Conservation (phyloP, 2,797 vertebrate species). For the Sebastes minor region DNA sequence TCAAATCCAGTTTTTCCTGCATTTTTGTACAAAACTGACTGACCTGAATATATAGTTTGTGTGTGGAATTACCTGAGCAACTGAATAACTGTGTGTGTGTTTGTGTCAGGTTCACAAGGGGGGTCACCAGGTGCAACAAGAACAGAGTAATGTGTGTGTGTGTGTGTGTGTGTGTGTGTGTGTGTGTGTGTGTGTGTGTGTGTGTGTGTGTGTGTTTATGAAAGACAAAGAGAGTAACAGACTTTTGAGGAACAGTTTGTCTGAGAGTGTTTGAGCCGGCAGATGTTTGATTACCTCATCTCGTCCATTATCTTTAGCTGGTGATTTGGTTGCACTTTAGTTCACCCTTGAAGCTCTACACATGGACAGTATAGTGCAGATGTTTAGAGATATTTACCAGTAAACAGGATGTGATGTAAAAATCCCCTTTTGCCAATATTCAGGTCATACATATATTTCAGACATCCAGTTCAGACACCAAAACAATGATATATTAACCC, state of each 20-base stretch:
- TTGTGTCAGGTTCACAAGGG: constrained; percentile 38
- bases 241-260: constrained; percentile 18
- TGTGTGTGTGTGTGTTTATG: neutral
- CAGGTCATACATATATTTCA: neutral
- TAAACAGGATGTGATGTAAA: neutral
- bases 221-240: constrained; percentile 40
- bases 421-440: neutral
- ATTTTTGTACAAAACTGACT: constrained; percentile 42
- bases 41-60: constrained; percentile 24
- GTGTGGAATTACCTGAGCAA: constrained; percentile 15
- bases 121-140: constrained; percentile 50
- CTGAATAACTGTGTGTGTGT: constrained; percentile 24
- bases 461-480: neutral
- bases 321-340: neutral
- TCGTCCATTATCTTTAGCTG: constrained; percentile 2
- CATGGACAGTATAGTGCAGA: neutral
- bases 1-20: constrained; percentile 71
- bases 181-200: neutral
- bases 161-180: constrained; percentile 1
- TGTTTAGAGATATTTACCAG: neutral
- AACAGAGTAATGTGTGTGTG: constrained; percentile 2
- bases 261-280: constrained; percentile 4
- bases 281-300: constrained; percentile 27
- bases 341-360: neutral
- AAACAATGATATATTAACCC: neutral